Percentiles rank a stretch among this genome's conserved stretches.
Evolutionary conservation across 2,113 vertebrate species (phyloP).

Genomic region (Alexandromys fortis): DNA sequence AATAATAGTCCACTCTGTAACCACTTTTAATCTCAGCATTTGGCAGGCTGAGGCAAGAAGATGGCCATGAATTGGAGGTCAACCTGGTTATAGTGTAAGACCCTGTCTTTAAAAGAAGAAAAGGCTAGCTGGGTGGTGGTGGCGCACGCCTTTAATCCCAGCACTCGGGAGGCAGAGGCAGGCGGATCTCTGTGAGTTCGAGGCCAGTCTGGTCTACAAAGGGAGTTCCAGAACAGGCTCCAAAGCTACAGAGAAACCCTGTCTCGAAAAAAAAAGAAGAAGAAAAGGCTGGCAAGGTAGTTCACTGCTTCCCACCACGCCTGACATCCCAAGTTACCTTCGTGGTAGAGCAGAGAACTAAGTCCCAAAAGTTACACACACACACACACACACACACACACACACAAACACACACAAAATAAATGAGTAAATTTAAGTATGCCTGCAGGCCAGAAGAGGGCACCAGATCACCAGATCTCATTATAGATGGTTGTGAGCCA

Average conservation of each 20-base stretch:
- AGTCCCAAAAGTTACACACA: not conserved
- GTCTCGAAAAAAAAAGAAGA: no score
- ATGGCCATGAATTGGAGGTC: not conserved
- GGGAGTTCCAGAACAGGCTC: no score
- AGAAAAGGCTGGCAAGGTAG: not conserved
- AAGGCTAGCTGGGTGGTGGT: no score
- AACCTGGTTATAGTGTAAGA: not conserved
- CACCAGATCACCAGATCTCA: not conserved
- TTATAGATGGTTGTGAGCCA: not conserved
- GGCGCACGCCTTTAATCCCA: no score
- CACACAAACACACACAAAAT: not conserved
- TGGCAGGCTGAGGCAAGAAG: not conserved
- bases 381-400: not conserved
- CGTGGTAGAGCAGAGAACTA: not conserved
- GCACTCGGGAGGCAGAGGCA: no score
- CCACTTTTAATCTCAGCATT: not conserved
- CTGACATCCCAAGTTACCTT: not conserved
- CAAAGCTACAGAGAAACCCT: no score
- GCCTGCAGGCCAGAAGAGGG: not conserved
- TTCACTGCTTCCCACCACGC: not conserved
- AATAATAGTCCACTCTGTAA: not conserved
- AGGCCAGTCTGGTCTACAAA: no score
- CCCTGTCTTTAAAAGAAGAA: not conserved
- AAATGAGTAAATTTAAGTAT: not conserved
- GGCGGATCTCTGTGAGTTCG: no score